These are phyloP conservation scores for Sylvilagus floridanus DNA, from an alignment of 2,797 vertebrate species.

Conservation along the genomic window DNA sequence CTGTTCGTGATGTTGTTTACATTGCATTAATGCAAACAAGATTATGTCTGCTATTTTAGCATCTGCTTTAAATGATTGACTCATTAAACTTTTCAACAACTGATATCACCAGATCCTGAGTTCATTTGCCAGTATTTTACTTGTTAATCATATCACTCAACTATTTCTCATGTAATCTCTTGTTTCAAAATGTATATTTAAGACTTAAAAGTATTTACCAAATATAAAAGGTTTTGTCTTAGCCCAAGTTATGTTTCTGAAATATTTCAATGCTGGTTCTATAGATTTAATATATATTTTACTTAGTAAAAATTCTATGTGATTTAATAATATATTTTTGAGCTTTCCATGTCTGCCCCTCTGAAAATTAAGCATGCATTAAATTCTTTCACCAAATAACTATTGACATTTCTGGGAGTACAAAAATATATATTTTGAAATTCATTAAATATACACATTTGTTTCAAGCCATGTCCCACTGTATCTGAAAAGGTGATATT, in stretches of 20 bases:
- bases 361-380: neutral
- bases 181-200: neutral
- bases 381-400: neutral
- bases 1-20: constrained; percentile 49
- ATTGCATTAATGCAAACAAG: constrained; percentile 49
- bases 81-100: constrained; percentile 45
- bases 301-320: neutral
- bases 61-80: constrained; percentile 49
- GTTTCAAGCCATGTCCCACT: neutral
- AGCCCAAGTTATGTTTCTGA: neutral
- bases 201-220: neutral
- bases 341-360: neutral
- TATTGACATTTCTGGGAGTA: neutral
- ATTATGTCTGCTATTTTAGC: constrained; percentile 50
- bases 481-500: neutral
- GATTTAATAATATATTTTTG: neutral
- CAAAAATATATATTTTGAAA: too few relatives aligned
- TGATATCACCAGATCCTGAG: neutral
- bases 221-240: neutral
- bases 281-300: neutral
- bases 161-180: neutral
- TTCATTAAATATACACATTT: neutral
- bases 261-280: neutral
- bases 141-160: neutral
- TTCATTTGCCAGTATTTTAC: neutral